Conservation (phyloP, 2,113 vertebrate genomes). For the Salminus brasiliensis region DNA sequence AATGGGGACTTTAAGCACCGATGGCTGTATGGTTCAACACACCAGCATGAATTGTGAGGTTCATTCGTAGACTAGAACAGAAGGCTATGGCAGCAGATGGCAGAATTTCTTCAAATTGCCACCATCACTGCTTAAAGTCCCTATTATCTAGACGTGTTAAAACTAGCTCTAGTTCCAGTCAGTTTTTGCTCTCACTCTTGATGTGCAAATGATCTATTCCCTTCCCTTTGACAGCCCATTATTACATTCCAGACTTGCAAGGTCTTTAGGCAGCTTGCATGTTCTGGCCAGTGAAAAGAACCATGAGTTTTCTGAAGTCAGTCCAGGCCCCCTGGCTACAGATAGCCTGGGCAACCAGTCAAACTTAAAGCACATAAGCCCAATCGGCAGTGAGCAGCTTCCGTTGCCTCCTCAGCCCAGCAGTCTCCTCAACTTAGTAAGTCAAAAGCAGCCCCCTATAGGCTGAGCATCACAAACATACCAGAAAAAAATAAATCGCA, state of each 20-base stretch:
- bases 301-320: constrained; percentile 65
- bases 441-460: constrained; percentile 8
- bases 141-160: neutral
- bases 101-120: no score
- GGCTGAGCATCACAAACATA: neutral
- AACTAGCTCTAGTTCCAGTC: constrained; percentile 50
- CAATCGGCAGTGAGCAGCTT: constrained; percentile 18
- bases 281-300: constrained; percentile 71
- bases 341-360: constrained; percentile 56
- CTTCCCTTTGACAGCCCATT: constrained; percentile 75
- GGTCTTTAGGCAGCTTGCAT: constrained; percentile 77
- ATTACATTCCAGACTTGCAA: constrained; percentile 73
- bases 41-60: no score
- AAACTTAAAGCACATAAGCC: constrained; percentile 66
- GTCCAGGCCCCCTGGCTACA: constrained; percentile 64
- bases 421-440: constrained; percentile 47
- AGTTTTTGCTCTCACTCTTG: neutral
- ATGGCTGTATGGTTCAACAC: no score
- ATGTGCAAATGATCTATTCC: constrained; percentile 60
- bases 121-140: no score
- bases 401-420: constrained; percentile 39
- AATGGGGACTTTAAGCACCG: no score
- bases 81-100: no score
- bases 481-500: neutral
- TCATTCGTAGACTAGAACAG: no score